Evolutionary conservation across 2,888 invertebrate genomes (phyloP), one percentile per base, ranked within the genome.

Genomic region (Tiliacea citrago): DNA sequence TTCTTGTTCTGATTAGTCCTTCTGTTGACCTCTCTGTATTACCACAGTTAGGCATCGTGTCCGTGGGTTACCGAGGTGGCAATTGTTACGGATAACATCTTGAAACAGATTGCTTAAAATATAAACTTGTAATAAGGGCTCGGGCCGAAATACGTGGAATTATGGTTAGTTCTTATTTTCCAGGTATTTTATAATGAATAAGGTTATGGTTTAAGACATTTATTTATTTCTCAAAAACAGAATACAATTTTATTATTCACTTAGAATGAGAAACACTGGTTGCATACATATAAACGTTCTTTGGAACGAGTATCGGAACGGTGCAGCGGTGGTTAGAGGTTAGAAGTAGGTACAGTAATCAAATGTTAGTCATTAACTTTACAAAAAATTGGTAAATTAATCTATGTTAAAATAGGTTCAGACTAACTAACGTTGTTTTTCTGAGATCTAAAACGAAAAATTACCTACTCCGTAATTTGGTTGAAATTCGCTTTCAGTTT

Each of bases 61-160:
- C 58, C n/a, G 21, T 13, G 51, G 65, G 73, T 67, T 51, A 58
- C 12, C 67, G 65, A 72, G 65, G 65, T 75, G 73, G 67, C 67
- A 76, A 69, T 81, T 55, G 72, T 55, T 29, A 66, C 47, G 29
- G 72, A 81, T 81, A 81, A 67, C 49, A 75, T 73, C 72, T 70
- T 39, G 0, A 51, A 81, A 81, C 69, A 55, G 66, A 80, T 81
- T 68, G 49, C 53, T 76, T 68, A 67, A 65, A 62, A 75, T 67
- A 63, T 68, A 75, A 81, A 79, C 57, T 57, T 73, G 45, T 66
- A 51, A 69, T 55, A 21, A 68, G 53, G 21, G 21, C 53, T 7
- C 24, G 3, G 29, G 35, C 24, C 8, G n/a, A 67, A 62, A n/a
- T 45, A 39, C 53, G 55, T 49, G 39, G n/a, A 66, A 57, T 72